Base-by-base conservation (phyloP, 2,797 vertebrate species). In the Galagoides demidoff region DNA sequence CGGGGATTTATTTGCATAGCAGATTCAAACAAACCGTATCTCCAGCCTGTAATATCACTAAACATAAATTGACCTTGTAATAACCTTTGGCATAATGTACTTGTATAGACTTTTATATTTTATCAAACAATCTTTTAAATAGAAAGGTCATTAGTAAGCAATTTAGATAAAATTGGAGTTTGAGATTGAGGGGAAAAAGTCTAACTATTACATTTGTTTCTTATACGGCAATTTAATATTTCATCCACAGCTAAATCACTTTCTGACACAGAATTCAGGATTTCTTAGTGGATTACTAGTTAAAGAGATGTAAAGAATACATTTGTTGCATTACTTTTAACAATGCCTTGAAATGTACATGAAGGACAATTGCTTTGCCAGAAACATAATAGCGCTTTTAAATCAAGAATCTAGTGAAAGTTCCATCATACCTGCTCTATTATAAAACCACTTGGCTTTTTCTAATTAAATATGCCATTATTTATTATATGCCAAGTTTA, bases 151-250 rank as follows among this genome's bases (percentile, higher is more conserved):
- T 96, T 94, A 92, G 68, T 85, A 93, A 79, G 39, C 20, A 89
- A 92, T 92, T 93, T 77, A 94, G n/a, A 59, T 91, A 70, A 83
- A 86, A 92, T 77, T 94, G 59, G 14, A 84, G 92, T 85, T 97
- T 74, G 59, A 78, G 17, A 64, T 57, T 66, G 39, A 59, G 34
- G 20, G 19, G 16, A 83, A 95, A 83, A 52, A 81, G 34, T 92
- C 2, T 52, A 81, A 81, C 3, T 34, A 73, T 64, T 79, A 49
- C 39, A 87, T 90, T 86, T 85, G 82, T 90, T 95, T 83, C 77
- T 79, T 95, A 63, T 45, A 79, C 78, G 70, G 5, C 10, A 49
- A 92, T 83, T 63, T 94, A 94, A 85, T 92, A 92, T 74, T 29
- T 90, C 34, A 95, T 95, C 95, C 81, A 88, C 22, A 84, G 64